Conservation (phyloP, 2,797 vertebrate species). For the Allobates femoralis region DNA sequence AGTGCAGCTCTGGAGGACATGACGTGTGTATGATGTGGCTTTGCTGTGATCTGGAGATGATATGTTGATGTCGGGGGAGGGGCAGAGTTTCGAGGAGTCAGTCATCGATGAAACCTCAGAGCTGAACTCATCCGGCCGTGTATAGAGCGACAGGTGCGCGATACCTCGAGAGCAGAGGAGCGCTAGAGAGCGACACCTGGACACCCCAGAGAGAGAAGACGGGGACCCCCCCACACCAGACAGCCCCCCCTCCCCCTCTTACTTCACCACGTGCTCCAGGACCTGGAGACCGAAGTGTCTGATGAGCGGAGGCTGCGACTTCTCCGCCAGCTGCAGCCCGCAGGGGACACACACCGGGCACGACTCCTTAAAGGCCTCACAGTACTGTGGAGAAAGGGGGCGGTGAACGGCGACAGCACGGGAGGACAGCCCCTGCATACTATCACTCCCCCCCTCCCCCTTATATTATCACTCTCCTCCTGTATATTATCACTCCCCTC, state of each 20-base stretch:
- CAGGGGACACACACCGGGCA: constrained; percentile 91
- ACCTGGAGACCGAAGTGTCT: constrained; percentile 97
- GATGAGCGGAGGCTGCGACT: constrained; percentile 87
- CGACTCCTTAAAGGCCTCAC: constrained; percentile 97
- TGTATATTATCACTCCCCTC: no score
- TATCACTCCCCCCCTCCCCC: neutral
- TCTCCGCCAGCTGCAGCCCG: constrained; percentile 90
- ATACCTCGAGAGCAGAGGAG: neutral
- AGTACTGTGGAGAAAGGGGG: constrained; percentile 80
- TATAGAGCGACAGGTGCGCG: neutral
- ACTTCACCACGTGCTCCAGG: constrained; percentile 97
- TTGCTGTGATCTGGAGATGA: neutral
- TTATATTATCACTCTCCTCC: no score
- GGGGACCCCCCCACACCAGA: neutral
- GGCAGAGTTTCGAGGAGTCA: neutral
- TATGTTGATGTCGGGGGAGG: neutral
- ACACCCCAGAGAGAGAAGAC: neutral
- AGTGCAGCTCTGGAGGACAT: neutral
- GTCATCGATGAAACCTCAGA: neutral
- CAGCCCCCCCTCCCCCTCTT: constrained; percentile 68
- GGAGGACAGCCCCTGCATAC: neutral
- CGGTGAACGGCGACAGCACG: no score
- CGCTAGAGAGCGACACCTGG: neutral
- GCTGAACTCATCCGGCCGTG: neutral
- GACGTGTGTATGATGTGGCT: neutral